Conservation (phyloP, 2,797 vertebrate species). For the Gallinago stenura region DNA sequence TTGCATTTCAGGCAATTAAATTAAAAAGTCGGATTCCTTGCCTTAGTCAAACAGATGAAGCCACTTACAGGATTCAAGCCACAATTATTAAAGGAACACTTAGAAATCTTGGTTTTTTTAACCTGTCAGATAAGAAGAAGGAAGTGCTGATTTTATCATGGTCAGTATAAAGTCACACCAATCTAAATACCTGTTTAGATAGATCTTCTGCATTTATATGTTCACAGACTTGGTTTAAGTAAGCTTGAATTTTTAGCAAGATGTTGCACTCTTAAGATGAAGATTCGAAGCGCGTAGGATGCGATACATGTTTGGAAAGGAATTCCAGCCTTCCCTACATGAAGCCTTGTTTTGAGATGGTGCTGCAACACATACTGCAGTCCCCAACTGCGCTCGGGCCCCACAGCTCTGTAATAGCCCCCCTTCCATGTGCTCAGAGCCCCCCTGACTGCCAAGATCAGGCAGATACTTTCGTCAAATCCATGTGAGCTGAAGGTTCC, state of each 20-base stretch:
- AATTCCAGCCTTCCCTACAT: not conserved
- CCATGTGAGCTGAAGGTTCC: not conserved
- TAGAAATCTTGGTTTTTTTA: not conserved
- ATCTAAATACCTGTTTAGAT: rapidly evolving
- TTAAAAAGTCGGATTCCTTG: not conserved
- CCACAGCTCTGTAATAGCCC: not conserved
- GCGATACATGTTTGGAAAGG: not conserved
- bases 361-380: rapidly evolving
- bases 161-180: not conserved
- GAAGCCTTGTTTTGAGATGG: not conserved
- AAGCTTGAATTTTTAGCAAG: not conserved
- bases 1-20: not conserved
- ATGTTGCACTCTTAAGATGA: not conserved
- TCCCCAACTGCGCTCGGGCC: not conserved
- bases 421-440: rapidly evolving
- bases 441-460: too few species aligned
- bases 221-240: not conserved
- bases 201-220: not conserved
- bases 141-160: not conserved
- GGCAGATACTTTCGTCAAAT: not conserved
- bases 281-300: rapidly evolving
- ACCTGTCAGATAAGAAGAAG: not conserved
- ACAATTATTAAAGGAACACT: not conserved
- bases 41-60: not conserved
- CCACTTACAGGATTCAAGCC: not conserved